These are phyloP conservation scores for Glaucopsyche alexis DNA, from an alignment of 2,888 invertebrate genomes.

Conservation along the genomic window DNA sequence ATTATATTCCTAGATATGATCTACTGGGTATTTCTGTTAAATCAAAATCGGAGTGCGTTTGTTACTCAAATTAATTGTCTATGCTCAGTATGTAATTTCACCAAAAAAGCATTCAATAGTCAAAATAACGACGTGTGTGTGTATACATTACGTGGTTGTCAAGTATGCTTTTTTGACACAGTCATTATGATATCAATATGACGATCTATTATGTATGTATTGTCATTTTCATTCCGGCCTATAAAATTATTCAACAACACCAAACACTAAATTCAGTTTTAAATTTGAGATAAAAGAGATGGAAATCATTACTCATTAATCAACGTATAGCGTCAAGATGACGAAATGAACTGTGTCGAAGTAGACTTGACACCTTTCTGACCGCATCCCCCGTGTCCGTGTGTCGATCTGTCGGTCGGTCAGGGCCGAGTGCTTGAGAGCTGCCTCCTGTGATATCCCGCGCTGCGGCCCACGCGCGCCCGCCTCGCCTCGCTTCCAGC, in stretches of 20 bases:
- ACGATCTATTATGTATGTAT: too few relatives aligned
- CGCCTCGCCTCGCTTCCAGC: constrained; percentile 26
- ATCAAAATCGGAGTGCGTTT: too few relatives aligned
- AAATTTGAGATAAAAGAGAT: too few relatives aligned
- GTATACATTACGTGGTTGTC: background rate
- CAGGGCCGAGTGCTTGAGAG: constrained; percentile 48
- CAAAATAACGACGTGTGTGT: background rate
- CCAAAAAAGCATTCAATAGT: background rate
- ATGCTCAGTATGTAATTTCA: background rate
- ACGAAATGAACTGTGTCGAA: background rate
- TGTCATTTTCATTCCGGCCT: too few relatives aligned
- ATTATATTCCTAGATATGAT: too few relatives aligned
- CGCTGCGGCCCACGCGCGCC: constrained; percentile 43
- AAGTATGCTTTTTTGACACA: background rate
- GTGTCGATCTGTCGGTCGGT: constrained; percentile 33
- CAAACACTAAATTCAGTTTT: too few relatives aligned
- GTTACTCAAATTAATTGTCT: too few relatives aligned
- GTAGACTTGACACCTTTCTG: background rate
- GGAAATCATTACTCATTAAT: too few relatives aligned
- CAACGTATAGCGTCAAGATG: too few relatives aligned
- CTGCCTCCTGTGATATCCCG: constrained; percentile 62
- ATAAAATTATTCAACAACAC: too few relatives aligned
- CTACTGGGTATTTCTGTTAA: too few relatives aligned
- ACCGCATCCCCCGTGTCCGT: background rate
- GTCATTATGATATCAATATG: background rate